Evolutionary conservation across 2,888 invertebrate species (phyloP).

Genomic region (Agriotes lineatus): DNA sequence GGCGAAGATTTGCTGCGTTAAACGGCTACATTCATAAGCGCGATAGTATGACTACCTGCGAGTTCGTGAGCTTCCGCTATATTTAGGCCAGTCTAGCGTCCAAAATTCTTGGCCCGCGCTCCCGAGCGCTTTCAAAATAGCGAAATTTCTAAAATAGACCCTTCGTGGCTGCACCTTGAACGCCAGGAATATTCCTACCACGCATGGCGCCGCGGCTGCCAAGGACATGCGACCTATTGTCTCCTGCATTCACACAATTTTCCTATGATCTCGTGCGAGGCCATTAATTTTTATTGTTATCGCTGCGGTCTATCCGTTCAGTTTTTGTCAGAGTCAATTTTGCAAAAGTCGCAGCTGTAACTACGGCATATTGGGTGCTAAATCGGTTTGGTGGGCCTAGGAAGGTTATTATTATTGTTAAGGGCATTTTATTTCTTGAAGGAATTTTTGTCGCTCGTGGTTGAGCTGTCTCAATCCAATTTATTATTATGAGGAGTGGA

Average conservation of each 20-base stretch:
- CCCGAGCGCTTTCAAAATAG: slow-evolving; percentile 21
- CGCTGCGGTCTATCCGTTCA: slow-evolving; percentile 5
- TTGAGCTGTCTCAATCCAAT: too few relatives aligned
- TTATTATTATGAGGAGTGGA: too few relatives aligned
- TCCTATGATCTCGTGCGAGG: slow-evolving; percentile 18
- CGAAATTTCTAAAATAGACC: slow-evolving; percentile 26
- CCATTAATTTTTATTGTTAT: slow-evolving; percentile 22
- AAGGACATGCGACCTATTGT: slow-evolving; percentile 20
- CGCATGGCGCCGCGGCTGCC: slow-evolving; percentile 15
- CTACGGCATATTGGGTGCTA: too few relatives aligned
- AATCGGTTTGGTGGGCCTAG: too few relatives aligned
- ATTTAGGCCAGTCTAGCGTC: slow-evolving; percentile 19
- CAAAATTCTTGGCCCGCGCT: slow-evolving; percentile 21
- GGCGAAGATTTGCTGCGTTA: neutral
- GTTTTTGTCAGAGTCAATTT: too few relatives aligned
- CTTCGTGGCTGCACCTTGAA: slow-evolving; percentile 17
- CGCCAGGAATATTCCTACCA: slow-evolving; percentile 11
- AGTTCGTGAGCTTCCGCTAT: neutral
- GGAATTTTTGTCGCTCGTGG: too few relatives aligned
- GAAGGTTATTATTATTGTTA: too few relatives aligned
- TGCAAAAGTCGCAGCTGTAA: too few relatives aligned
- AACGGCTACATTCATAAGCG: slow-evolving; percentile 2
- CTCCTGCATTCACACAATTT: slow-evolving; percentile 11
- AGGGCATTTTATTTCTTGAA: too few relatives aligned
- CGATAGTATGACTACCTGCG: neutral